These are phyloP conservation scores for Microplitis deprimator DNA, from an alignment of 2,888 invertebrate genomes.

Conservation along the genomic window DNA sequence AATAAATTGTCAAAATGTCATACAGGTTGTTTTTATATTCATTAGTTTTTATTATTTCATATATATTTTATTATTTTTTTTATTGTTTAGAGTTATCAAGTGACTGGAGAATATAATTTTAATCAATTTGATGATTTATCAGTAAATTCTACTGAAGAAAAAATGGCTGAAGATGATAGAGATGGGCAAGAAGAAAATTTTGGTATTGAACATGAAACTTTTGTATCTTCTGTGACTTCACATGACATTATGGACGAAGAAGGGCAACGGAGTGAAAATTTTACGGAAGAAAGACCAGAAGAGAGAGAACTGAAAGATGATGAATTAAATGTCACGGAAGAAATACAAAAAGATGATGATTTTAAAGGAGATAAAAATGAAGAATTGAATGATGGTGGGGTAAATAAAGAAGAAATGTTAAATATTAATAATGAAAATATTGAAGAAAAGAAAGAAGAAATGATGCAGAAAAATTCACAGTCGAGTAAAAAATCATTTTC, in stretches of 20 bases:
- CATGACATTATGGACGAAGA: neutral
- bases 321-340: neutral
- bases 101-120: neutral
- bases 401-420: no score
- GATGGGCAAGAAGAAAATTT: neutral
- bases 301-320: neutral
- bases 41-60: neutral
- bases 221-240: neutral
- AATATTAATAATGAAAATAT: no score
- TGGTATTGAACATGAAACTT: neutral
- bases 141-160: neutral
- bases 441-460: no score
- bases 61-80: neutral
- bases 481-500: no score
- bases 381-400: no score
- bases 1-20: neutral
- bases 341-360: neutral
- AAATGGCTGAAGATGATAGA: neutral
- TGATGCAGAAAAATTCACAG: no score
- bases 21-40: neutral
- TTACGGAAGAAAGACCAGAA: neutral
- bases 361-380: no score
- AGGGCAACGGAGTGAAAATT: neutral
- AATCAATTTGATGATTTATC: neutral
- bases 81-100: constrained; percentile 1